Conservation (phyloP, 1,140 invertebrate genomes). For the Drosophila seguyi region DNA sequence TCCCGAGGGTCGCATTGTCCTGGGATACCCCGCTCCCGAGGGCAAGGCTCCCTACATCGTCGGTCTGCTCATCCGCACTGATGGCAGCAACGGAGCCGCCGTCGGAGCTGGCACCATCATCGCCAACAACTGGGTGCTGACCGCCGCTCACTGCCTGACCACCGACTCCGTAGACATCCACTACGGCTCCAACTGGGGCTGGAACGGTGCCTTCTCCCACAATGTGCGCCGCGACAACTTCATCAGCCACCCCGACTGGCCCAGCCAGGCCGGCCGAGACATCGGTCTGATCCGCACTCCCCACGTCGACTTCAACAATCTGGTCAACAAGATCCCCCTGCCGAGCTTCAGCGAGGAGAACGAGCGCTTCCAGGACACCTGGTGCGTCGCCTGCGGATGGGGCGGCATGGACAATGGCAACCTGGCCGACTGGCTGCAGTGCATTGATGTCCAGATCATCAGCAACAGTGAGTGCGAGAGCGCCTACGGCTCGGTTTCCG, state of each 20-base stretch:
- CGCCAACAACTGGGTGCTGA: slow-evolving; percentile 86
- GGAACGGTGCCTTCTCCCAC: slow-evolving; percentile 38
- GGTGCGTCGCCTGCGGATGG: slow-evolving; percentile 65
- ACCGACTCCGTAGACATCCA: slow-evolving; percentile 57
- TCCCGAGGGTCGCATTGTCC: slow-evolving; percentile 52
- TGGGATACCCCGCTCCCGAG: slow-evolving; percentile 55
- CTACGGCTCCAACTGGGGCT: slow-evolving; percentile 65
- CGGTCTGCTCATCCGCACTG: slow-evolving; percentile 75
- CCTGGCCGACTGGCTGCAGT: slow-evolving; percentile 58
- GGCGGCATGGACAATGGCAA: slow-evolving; percentile 53
- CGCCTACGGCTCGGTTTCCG: slow-evolving; percentile 37
- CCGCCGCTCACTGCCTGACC: slow-evolving; percentile 87
- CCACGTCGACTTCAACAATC: slow-evolving; percentile 29
- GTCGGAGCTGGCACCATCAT: slow-evolving; percentile 87
- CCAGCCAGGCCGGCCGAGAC: slow-evolving; percentile 48
- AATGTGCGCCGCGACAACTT: slow-evolving; percentile 57
- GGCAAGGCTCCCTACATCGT: slow-evolving; percentile 86
- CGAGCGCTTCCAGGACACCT: slow-evolving; percentile 47
- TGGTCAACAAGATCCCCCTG: slow-evolving; percentile 48
- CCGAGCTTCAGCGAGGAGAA: slow-evolving; percentile 36
- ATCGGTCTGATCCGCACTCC: slow-evolving; percentile 62
- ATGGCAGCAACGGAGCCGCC: slow-evolving; percentile 51
- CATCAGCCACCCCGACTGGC: slow-evolving; percentile 51
- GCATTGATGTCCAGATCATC: slow-evolving; percentile 60
- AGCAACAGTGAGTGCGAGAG: slow-evolving; percentile 46